These are phyloP conservation scores for Cyclophora punctaria DNA, from an alignment of 2,888 invertebrate species.

Conservation along the genomic window DNA sequence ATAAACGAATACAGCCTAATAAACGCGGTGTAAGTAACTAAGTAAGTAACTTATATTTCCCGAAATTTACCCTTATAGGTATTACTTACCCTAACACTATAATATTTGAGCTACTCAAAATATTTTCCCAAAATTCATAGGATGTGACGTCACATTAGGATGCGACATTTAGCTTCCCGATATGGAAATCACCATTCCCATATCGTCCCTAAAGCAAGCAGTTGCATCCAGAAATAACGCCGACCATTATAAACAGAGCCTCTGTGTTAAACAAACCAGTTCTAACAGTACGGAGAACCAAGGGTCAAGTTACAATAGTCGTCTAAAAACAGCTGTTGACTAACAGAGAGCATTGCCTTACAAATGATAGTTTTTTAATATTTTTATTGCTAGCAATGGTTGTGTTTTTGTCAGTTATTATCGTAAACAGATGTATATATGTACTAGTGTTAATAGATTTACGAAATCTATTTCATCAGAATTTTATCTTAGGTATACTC, in stretches of 20 bases:
- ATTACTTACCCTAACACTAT: no score
- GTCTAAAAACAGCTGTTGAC: conserved; percentile 68
- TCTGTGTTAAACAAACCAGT: conserved; percentile 6
- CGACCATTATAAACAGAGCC: conserved; percentile 18
- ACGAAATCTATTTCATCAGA: no score
- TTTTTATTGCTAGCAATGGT: conserved; percentile 32
- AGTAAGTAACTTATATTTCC: no score
- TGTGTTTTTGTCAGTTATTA: conserved; percentile 15
- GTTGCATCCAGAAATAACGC: conserved; percentile 57
- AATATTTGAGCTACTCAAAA: no score
- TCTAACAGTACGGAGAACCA: conserved; percentile 8
- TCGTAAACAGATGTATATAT: conserved; percentile 20
- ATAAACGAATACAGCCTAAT: no score
- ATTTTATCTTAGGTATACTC: no score
- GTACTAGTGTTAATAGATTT: conserved; percentile 1
- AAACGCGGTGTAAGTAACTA: no score
- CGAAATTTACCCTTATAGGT: no score
- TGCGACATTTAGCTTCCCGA: conserved; percentile 49
- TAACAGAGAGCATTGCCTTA: conserved; percentile 46
- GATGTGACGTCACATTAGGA: conserved; percentile 29
- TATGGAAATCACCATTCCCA: conserved; percentile 66
- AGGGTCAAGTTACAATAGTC: conserved; percentile 35
- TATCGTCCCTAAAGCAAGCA: conserved; percentile 38
- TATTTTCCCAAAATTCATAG: not conserved
- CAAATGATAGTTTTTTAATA: conserved; percentile 23